A percentile compares a stretch with the other conserved stretches of the same genome.
Evolutionary conservation across 2,888 invertebrate genomes (phyloP).

Genomic region (Cyaniris semiargus): DNA sequence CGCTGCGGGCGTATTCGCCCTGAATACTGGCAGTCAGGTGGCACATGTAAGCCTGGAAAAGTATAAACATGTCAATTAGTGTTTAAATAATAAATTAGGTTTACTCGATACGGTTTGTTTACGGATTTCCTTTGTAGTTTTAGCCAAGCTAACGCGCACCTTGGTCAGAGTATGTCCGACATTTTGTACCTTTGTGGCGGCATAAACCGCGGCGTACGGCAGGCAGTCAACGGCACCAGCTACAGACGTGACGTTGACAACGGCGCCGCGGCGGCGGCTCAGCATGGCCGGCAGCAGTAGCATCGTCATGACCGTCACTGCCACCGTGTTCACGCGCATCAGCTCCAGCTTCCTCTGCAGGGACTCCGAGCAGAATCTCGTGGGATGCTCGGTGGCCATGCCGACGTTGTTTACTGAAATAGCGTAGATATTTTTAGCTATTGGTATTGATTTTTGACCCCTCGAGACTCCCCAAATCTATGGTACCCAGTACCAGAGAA

Average conservation of each 20-base stretch:
- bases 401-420: constrained; percentile 27
- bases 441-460: neutral
- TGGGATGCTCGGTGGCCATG: constrained; percentile 1
- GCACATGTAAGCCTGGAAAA: neutral
- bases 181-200: constrained; percentile 3
- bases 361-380: neutral
- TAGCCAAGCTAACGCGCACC: too few relatives aligned
- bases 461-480: neutral
- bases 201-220: neutral
- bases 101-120: too few relatives aligned
- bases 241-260: constrained; percentile 1
- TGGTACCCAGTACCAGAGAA: neutral
- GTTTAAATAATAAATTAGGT: too few relatives aligned
- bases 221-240: neutral
- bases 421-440: neutral
- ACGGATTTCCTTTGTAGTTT: too few relatives aligned
- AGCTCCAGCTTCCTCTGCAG: constrained; percentile 7
- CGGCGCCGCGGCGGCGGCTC: neutral
- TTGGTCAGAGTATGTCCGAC: too few relatives aligned
- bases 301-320: neutral
- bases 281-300: constrained; percentile 23
- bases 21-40: constrained; percentile 17
- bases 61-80: neutral
- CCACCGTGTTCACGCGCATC: constrained; percentile 10
- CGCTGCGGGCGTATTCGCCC: neutral